phyloP scores from a whole-genome alignment of 2,113 vertebrate species.

The Bufo gargarizans region DNA sequence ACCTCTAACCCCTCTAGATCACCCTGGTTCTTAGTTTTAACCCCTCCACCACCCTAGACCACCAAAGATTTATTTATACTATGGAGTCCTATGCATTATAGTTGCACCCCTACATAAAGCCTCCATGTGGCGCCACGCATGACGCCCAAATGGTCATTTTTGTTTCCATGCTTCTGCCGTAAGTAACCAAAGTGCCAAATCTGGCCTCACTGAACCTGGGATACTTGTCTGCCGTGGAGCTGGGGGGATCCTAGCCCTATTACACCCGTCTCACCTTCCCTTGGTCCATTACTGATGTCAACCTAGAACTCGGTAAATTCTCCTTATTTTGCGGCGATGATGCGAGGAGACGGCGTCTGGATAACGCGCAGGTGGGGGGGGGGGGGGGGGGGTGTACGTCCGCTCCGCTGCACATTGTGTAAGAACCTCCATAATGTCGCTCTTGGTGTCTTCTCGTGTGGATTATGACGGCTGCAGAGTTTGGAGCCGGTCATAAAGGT shows the following conservation, averaged over 20 bases:
- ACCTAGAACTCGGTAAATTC: neutral
- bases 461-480: slow-evolving; percentile 35
- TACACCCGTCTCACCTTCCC: neutral
- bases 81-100: too few relatives aligned
- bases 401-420: slow-evolving; percentile 23
- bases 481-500: slow-evolving; percentile 40
- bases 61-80: too few relatives aligned
- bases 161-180: too few relatives aligned
- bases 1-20: too few relatives aligned
- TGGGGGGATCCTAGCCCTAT: neutral
- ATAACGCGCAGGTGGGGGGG: neutral
- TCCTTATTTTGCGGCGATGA: neutral
- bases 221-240: neutral
- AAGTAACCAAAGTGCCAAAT: too few relatives aligned
- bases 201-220: neutral
- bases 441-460: slow-evolving; percentile 15
- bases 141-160: too few relatives aligned
- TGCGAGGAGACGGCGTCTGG: neutral
- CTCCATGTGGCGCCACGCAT: too few relatives aligned
- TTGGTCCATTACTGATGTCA: neutral
- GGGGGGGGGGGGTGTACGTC: neutral
- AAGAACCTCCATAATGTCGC: neutral
- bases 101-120: too few relatives aligned
- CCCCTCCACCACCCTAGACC: too few relatives aligned
- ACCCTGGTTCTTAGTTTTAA: too few relatives aligned